Conservation (phyloP, 2,113 vertebrate genomes). For the Malurus elegans region DNA sequence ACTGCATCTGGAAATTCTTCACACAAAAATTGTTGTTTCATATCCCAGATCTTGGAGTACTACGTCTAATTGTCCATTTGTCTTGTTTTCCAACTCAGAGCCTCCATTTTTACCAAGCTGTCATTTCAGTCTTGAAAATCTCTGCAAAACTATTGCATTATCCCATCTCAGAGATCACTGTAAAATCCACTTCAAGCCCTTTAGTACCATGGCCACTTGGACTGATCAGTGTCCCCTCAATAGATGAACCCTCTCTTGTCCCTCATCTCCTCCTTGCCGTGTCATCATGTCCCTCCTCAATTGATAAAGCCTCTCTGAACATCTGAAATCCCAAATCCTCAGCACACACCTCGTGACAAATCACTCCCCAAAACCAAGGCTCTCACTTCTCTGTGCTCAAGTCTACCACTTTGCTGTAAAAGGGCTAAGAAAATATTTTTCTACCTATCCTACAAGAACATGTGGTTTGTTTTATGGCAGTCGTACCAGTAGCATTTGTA, state of each 20-base stretch:
- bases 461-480: constrained; percentile 34
- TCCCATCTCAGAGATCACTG: background rate
- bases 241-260: no score
- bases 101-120: background rate
- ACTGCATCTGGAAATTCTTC: background rate
- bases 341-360: rapidly evolving
- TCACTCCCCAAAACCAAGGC: background rate
- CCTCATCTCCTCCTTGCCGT: rapidly evolving
- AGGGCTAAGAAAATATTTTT: constrained; percentile 14
- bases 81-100: background rate
- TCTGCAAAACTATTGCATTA: background rate
- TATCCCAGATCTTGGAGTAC: background rate
- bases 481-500: background rate
- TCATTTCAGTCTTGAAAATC: background rate
- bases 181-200: background rate
- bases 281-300: background rate
- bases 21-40: background rate
- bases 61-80: background rate
- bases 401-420: background rate
- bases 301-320: background rate
- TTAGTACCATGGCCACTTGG: background rate
- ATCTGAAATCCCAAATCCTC: background rate
- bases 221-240: background rate
- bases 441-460: background rate
- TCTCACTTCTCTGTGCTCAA: background rate